Evolutionary conservation across 2,797 vertebrate genomes (phyloP).

Genomic region (Cirrhinus mrigala): DNA sequence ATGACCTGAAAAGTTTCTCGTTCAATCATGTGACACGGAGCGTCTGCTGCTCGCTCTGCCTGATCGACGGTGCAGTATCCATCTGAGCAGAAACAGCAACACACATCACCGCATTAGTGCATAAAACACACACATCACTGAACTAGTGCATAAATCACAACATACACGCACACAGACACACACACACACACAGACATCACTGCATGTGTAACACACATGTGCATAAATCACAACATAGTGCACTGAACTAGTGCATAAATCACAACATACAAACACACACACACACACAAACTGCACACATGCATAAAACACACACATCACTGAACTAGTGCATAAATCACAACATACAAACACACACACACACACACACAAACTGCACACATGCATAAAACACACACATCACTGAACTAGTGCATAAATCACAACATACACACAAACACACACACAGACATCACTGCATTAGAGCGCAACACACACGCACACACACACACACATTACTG

Average conservation of each 20-base stretch:
- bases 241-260: no score
- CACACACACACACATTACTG: no score
- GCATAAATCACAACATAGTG: no score
- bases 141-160: neutral
- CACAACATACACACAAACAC: neutral
- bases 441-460: no score
- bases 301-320: slow-evolving; percentile 9
- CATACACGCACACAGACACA: neutral
- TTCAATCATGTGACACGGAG: slow-evolving; percentile 84
- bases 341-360: neutral
- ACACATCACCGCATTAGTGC: neutral
- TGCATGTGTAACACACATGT: no score
- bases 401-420: no score
- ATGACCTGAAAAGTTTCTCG: slow-evolving; percentile 78
- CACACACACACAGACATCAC: no score
- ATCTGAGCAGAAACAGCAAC: slow-evolving; percentile 74
- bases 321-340: neutral
- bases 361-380: no score
- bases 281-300: no score
- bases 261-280: no score
- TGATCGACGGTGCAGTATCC: slow-evolving; percentile 90
- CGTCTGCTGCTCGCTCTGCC: slow-evolving; percentile 87
- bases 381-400: no score
- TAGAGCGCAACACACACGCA: no score
- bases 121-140: slow-evolving; percentile 4